Evolutionary conservation across 2,888 invertebrate species (phyloP).

Genomic region (Caenorhabditis auriculariae): DNA sequence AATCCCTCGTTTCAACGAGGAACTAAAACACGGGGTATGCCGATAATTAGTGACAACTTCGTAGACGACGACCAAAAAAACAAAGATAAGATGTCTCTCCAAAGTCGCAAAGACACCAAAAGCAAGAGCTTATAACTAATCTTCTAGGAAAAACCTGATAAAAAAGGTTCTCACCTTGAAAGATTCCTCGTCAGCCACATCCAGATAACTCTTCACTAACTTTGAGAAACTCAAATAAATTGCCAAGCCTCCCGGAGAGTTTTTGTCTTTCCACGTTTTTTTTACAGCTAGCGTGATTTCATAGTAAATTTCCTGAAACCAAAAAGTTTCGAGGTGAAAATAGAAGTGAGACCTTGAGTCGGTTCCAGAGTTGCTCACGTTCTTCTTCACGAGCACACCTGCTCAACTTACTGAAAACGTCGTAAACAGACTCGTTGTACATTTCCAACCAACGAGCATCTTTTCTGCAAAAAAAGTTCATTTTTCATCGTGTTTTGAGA

Average conservation of each 20-base stretch:
- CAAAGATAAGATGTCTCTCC: no score
- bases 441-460: slow-evolving; percentile 28
- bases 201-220: slow-evolving; percentile 45
- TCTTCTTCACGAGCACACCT: slow-evolving; percentile 42
- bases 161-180: slow-evolving; percentile 36
- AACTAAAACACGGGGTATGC: background rate
- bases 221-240: slow-evolving; percentile 40
- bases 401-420: slow-evolving; percentile 42
- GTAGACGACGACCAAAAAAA: background rate
- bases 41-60: background rate
- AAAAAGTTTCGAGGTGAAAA: background rate
- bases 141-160: no score
- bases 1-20: no score
- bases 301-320: slow-evolving; percentile 37
- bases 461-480: slow-evolving; percentile 23
- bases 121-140: no score
- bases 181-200: slow-evolving; percentile 47
- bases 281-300: slow-evolving; percentile 36
- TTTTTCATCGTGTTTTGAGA: background rate
- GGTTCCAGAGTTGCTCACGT: slow-evolving; percentile 40
- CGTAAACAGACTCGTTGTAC: slow-evolving; percentile 41
- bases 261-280: slow-evolving; percentile 45
- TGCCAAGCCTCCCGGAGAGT: slow-evolving; percentile 30
- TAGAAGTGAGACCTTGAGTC: slow-evolving; percentile 26
- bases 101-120: no score